phyloP scores from a whole-genome alignment of 2,113 vertebrate genomes.

The Cygnus atratus region DNA sequence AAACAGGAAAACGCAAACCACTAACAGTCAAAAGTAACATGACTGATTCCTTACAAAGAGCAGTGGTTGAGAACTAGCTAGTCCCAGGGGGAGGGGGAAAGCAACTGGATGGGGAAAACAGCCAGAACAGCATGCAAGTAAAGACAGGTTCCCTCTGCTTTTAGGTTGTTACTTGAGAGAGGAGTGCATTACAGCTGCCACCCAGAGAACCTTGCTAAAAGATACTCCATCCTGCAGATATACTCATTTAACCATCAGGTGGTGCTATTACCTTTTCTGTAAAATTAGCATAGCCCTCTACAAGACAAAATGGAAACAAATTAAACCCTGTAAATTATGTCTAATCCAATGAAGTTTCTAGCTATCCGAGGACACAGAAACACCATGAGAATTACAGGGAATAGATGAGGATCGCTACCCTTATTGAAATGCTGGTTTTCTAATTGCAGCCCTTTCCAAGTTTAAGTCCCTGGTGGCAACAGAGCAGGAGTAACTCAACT shows the following conservation, averaged over 20 bases:
- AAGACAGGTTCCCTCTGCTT: not conserved
- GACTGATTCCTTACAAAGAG: not conserved
- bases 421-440: not conserved
- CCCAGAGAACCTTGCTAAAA: not conserved
- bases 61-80: not conserved
- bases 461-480: not conserved
- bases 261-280: not conserved
- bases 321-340: not conserved
- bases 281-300: not conserved
- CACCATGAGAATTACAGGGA: not conserved
- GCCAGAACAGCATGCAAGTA: not conserved
- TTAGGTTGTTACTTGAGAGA: not conserved
- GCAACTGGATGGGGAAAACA: not conserved
- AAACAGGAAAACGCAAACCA: not conserved
- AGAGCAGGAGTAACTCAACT: not conserved
- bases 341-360: not conserved
- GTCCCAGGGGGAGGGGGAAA: not conserved
- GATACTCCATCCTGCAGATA: not conserved
- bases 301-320: not conserved
- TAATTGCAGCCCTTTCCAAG: not conserved
- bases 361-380: not conserved
- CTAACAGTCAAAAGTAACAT: not conserved
- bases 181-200: not conserved
- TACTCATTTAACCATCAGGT: constrained; percentile 14
- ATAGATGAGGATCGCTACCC: not conserved